phyloP scores from a whole-genome alignment of 2,113 vertebrate genomes.

The Plotosus lineatus region DNA sequence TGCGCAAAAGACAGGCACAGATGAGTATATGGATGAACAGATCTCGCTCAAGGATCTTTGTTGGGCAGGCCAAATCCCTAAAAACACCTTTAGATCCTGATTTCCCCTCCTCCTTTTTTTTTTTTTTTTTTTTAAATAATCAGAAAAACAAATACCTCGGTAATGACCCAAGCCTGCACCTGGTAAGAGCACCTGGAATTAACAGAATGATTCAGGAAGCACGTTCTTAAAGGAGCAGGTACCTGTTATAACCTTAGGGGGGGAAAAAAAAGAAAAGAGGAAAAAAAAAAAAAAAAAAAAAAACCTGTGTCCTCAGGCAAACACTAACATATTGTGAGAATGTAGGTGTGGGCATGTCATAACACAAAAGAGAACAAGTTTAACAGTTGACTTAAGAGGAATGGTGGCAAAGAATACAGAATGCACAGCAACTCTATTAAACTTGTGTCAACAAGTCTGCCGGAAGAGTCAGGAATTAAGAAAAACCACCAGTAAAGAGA shows the following conservation, averaged over 20 bases:
- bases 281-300: constrained; percentile 5
- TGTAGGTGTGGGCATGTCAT: constrained; percentile 44
- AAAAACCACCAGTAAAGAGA: not conserved
- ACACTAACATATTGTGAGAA: constrained; percentile 39
- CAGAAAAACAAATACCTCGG: constrained; percentile 76
- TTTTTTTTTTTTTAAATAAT: constrained; percentile 70
- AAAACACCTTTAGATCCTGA: not conserved
- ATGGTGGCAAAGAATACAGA: constrained; percentile 18
- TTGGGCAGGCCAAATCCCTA: not conserved
- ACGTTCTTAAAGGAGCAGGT: constrained; percentile 68
- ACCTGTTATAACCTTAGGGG: constrained; percentile 25
- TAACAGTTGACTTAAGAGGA: constrained; percentile 31
- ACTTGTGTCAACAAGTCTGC: constrained; percentile 26
- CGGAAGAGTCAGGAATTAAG: not conserved
- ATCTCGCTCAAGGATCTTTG: not conserved
- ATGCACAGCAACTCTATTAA: constrained; percentile 37
- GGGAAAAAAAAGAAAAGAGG: not conserved
- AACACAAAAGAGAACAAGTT: constrained; percentile 42
- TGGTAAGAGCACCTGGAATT: constrained; percentile 77
- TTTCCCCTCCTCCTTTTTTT: not conserved
- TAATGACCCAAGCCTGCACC: constrained; percentile 73
- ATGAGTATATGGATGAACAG: not conserved
- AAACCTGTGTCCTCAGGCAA: constrained; percentile 26
- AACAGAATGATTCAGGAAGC: constrained; percentile 65
- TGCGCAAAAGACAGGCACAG: too few species aligned